These are phyloP conservation scores for Orcinus orca DNA, from an alignment of 2,113 vertebrate species.

Conservation along the genomic window DNA sequence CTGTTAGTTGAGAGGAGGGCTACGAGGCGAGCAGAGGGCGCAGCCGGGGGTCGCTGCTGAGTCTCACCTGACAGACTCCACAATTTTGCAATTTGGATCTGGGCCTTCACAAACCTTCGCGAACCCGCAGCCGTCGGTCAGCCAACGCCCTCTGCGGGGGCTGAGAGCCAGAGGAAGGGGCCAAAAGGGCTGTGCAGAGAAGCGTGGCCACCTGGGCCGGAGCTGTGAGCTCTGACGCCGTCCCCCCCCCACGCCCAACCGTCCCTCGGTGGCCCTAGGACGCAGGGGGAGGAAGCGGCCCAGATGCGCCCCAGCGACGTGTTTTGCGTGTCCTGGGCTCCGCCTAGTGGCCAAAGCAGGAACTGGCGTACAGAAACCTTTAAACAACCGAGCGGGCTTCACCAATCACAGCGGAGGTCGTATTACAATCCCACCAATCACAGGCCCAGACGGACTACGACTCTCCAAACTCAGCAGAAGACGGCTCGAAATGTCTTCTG, in stretches of 20 bases:
- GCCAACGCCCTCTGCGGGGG: slow-evolving; percentile 48
- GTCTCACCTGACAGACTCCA: background rate
- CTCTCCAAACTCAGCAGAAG: background rate
- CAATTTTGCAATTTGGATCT: slow-evolving; percentile 35
- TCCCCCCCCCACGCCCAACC: background rate
- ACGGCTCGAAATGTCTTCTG: too few relatives aligned
- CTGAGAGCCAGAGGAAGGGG: slow-evolving; percentile 48
- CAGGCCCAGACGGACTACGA: background rate
- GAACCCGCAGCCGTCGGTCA: slow-evolving; percentile 4
- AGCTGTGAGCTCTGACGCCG: background rate
- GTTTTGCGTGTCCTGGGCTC: slow-evolving; percentile 18
- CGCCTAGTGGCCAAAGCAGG: slow-evolving; percentile 31
- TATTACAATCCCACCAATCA: background rate
- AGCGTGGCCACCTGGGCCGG: slow-evolving; percentile 39
- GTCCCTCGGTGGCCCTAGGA: background rate
- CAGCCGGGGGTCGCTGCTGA: background rate
- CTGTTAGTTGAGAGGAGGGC: background rate
- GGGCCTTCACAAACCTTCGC: slow-evolving; percentile 21
- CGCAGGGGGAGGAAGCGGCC: background rate
- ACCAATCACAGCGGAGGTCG: background rate
- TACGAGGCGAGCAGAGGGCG: background rate
- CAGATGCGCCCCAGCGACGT: rapidly evolving
- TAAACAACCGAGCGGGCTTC: rapidly evolving
- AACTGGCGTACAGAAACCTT: background rate
- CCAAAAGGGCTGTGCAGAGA: slow-evolving; percentile 48